Conservation (phyloP, 2,113 vertebrate species). For the Hystrix brachyura region DNA sequence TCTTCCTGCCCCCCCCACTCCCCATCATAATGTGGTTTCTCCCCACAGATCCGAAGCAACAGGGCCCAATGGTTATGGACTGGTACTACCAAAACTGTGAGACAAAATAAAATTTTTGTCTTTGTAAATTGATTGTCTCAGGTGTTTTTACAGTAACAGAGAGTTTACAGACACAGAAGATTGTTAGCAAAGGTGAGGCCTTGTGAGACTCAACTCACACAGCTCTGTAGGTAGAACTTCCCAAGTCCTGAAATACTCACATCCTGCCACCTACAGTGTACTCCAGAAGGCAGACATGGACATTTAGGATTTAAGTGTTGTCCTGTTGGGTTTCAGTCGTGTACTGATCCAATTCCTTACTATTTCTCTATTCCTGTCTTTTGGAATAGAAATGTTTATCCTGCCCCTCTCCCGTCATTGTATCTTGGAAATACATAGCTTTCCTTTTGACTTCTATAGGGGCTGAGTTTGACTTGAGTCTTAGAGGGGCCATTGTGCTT, state of each 20-base stretch:
- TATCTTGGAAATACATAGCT: neutral
- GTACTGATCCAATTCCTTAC: neutral
- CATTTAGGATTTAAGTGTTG: neutral
- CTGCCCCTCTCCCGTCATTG: neutral
- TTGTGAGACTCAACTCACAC: too few species aligned
- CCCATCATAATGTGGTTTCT: too few species aligned
- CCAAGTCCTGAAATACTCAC: too few species aligned
- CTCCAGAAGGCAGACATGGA: too few species aligned
- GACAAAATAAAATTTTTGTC: neutral
- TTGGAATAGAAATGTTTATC: neutral
- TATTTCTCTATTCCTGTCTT: fast-evolving
- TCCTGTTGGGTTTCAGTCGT: neutral
- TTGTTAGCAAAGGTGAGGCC: neutral
- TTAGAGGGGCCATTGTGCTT: neutral
- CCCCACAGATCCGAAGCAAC: neutral
- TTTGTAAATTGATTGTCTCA: neutral
- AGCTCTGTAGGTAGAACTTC: neutral
- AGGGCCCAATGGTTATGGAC: fast-evolving
- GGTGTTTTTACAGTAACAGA: neutral
- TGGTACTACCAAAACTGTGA: neutral
- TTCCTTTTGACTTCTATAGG: neutral
- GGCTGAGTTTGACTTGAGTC: neutral
- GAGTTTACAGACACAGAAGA: neutral
- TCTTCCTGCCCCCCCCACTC: too few species aligned
- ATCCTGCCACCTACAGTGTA: too few species aligned